phyloP scores from a whole-genome alignment of 2,888 invertebrate genomes.

The Pandemis corylana region DNA sequence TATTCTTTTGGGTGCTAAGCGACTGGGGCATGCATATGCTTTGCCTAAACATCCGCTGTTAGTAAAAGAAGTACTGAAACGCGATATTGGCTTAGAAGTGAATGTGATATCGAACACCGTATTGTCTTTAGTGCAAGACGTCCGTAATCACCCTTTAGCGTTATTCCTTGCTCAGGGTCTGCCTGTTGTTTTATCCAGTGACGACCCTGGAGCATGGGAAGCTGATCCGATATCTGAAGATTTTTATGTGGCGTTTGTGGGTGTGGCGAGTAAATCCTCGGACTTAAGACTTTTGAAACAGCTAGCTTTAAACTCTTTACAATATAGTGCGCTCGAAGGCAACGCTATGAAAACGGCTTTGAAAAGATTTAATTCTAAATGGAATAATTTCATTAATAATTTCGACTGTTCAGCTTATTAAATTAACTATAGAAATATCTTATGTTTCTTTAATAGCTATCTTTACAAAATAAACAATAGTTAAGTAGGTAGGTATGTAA shows the following conservation, averaged over 20 bases:
- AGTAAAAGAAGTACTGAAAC: slow-evolving; percentile 82
- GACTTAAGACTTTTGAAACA: slow-evolving; percentile 90
- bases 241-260: slow-evolving; percentile 91
- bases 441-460: slow-evolving; percentile 15
- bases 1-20: slow-evolving; percentile 88
- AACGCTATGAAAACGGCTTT: slow-evolving; percentile 79
- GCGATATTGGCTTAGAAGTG: slow-evolving; percentile 89
- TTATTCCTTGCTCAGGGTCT: slow-evolving; percentile 87
- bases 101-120: slow-evolving; percentile 93
- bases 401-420: slow-evolving; percentile 66
- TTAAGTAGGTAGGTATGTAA: not conserved
- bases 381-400: slow-evolving; percentile 84
- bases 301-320: slow-evolving; percentile 89
- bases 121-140: slow-evolving; percentile 87
- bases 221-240: slow-evolving; percentile 90
- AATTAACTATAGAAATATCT: slow-evolving; percentile 1
- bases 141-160: slow-evolving; percentile 90
- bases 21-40: slow-evolving; percentile 92
- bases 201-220: slow-evolving; percentile 92
- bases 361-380: slow-evolving; percentile 80
- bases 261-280: slow-evolving; percentile 87
- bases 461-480: not conserved
- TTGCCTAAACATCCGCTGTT: slow-evolving; percentile 89
- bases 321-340: slow-evolving; percentile 86
- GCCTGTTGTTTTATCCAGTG: slow-evolving; percentile 91